Base-by-base conservation (phyloP, 2,888 invertebrate species). In the Cataglyphis albicans region DNA sequence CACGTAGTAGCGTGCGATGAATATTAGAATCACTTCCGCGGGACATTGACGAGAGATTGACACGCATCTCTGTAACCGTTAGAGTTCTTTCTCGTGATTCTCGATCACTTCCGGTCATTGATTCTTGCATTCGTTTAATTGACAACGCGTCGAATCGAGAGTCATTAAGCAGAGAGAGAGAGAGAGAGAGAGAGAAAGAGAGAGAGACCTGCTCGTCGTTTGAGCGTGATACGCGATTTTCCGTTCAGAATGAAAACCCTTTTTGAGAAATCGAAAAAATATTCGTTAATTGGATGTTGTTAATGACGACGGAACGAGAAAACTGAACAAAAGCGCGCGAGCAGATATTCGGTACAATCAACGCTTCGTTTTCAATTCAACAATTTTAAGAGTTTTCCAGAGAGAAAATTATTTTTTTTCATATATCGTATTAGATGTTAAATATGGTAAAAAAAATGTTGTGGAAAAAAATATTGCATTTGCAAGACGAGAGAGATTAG, bases 31-130 rank as follows among this genome's bases (percentile, higher is more conserved):
- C 57, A 25, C 32, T 70, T 35, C 32, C 32, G n/a, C 10, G 18
- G 25, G n/a, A 3, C 68, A 32, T 3, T 6, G 29, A 21, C n/a
- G 25, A 55, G 32, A 70, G 44, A 59, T 7, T 32, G 78, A 48
- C 70, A 25, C 21, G 78, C 35, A 25, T 70, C 70, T 57, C 41
- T 3, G 67, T 52, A 18, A 52, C 52, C 64, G 67, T 29, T 67
- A 55, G 55, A 59, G 44, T 70, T 32, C 70, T 70, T 70, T 70
- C 44, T 38, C 70, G 59, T 48, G 65, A 70, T 80, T 48, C 35
- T 21, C 78, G 59, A 70, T 80, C 44, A 80, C 70, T 80, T 80
- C 78, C 78, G 78, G 78, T 80, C 78, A 80, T 80, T 80, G 78
- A 44, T 70, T 80, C 78, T 68, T 68, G 68, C 57, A 21, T 57